A percentile compares a stretch with the other conserved stretches of the same genome.
Evolutionary conservation across 2,888 invertebrate species (phyloP).

Genomic region (Alentia gelatinosa): DNA sequence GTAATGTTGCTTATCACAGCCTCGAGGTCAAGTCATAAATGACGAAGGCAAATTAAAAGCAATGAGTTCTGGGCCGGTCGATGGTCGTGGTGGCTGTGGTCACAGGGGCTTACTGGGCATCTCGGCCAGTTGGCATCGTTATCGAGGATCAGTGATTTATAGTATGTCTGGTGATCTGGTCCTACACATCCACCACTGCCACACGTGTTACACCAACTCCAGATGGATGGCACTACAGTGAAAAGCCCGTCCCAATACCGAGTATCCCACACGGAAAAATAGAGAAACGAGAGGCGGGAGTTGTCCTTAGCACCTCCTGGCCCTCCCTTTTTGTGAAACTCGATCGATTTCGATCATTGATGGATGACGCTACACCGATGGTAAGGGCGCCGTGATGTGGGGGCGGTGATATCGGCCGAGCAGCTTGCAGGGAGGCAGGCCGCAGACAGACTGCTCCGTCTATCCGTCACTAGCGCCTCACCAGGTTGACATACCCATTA

Average conservation of each 20-base stretch:
- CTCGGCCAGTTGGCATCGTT: no score
- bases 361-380: background rate
- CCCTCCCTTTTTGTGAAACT: background rate
- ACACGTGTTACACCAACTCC: no score
- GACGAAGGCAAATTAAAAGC: no score
- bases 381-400: background rate
- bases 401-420: background rate
- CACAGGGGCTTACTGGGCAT: no score
- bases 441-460: background rate
- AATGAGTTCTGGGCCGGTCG: no score
- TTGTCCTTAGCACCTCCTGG: background rate
- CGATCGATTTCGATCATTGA: background rate
- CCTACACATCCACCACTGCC: background rate
- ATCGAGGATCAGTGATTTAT: no score
- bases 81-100: no score
- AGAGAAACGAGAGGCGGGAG: background rate
- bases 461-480: background rate
- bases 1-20: background rate
- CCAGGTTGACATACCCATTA: no score
- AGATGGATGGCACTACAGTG: background rate
- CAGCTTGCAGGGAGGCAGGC: background rate
- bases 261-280: background rate
- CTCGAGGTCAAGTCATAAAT: no score
- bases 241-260: background rate
- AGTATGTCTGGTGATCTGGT: background rate